A percentile compares a stretch with the other conserved stretches of the same genome.
phyloP scores from a whole-genome alignment of 2,888 invertebrate genomes.

The Diaprepes abbreviatus region DNA sequence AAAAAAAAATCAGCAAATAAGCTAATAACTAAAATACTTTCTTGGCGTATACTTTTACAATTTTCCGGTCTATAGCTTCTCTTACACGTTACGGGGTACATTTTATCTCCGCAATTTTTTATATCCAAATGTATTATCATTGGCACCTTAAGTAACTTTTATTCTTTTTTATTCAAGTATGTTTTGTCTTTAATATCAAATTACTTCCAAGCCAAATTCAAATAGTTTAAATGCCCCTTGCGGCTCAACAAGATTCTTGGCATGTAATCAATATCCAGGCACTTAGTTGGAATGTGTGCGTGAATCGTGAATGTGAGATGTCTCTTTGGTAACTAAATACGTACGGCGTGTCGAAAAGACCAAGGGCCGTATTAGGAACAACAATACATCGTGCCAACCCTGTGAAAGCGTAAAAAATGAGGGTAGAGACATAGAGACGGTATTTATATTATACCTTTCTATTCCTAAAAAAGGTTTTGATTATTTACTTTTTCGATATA shows the following conservation, averaged over 20 bases:
- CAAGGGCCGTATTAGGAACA: slow-evolving; percentile 53
- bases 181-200: slow-evolving; percentile 23
- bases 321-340: slow-evolving; percentile 58
- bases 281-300: slow-evolving; percentile 46
- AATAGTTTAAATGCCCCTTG: slow-evolving; percentile 41
- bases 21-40: no score
- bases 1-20: no score
- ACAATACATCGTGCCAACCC: slow-evolving; percentile 23
- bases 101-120: no score
- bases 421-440: neutral
- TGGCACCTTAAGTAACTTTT: neutral
- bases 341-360: slow-evolving; percentile 55
- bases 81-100: no score
- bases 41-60: no score
- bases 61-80: no score
- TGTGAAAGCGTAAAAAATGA: slow-evolving; percentile 1
- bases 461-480: no score
- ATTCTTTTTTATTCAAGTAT: slow-evolving; percentile 23
- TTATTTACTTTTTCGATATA: no score
- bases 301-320: slow-evolving; percentile 50
- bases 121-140: no score
- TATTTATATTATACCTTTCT: no score
- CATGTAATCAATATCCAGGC: slow-evolving; percentile 51
- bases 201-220: slow-evolving; percentile 38
- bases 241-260: slow-evolving; percentile 43